Conservation (phyloP, 2,113 vertebrate genomes). For the Charina bottae region DNA sequence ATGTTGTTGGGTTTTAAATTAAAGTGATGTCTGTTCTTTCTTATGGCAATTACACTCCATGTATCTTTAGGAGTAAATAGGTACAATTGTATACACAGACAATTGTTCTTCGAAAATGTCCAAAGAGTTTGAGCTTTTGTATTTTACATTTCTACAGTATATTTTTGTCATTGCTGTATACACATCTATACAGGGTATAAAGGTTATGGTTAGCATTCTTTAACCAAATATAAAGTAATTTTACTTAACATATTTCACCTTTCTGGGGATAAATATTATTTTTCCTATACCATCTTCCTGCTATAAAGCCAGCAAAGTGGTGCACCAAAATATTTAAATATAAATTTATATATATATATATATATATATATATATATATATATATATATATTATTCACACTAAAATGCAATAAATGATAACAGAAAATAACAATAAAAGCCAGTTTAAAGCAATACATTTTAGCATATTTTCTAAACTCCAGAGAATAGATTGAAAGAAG, state of each 20-base stretch:
- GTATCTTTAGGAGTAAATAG: neutral
- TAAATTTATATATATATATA: no score
- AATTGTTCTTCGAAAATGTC: neutral
- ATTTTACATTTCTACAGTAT: neutral
- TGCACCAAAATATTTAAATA: neutral
- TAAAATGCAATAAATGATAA: neutral
- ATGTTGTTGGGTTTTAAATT: neutral
- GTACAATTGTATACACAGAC: neutral
- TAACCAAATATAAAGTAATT: neutral
- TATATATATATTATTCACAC: no score
- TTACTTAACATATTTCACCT: neutral
- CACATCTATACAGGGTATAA: neutral
- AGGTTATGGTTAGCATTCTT: neutral
- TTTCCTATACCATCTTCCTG: neutral
- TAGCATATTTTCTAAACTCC: neutral
- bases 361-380: no score
- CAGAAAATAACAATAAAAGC: neutral
- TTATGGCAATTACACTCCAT: neutral
- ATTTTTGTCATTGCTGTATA: neutral
- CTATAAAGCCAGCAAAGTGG: neutral
- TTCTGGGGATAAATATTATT: neutral
- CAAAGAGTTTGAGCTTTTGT: neutral
- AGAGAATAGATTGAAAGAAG: neutral
- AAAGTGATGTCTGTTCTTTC: neutral
- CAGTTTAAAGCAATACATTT: neutral